phyloP scores from a whole-genome alignment of 2,113 vertebrate species.

The Mormyrus lacerda region DNA sequence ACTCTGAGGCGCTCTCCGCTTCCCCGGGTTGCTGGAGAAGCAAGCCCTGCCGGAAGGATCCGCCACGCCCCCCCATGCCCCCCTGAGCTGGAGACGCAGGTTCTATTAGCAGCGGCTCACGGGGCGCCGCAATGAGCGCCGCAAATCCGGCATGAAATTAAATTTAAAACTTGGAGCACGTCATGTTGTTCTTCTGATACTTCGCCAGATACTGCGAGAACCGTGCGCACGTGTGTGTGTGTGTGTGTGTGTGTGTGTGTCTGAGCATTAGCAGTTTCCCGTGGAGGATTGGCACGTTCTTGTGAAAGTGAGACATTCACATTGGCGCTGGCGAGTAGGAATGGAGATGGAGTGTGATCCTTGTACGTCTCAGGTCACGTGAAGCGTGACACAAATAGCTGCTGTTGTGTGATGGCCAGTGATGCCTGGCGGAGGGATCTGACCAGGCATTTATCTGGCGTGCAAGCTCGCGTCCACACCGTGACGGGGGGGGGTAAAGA shows the following conservation, averaged over 20 bases:
- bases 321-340: background rate
- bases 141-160: slow-evolving; percentile 71
- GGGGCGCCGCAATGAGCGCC: slow-evolving; percentile 65
- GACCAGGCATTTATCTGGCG: background rate
- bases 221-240: background rate
- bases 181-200: slow-evolving; percentile 28
- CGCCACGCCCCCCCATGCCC: background rate
- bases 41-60: background rate
- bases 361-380: background rate
- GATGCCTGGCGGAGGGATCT: background rate
- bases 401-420: background rate
- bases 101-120: slow-evolving; percentile 57
- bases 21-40: background rate
- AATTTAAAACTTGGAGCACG: slow-evolving; percentile 62
- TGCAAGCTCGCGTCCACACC: background rate
- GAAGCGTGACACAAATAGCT: background rate
- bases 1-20: no score
- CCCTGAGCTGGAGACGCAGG: slow-evolving; percentile 41
- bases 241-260: slow-evolving; percentile 9
- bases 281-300: background rate
- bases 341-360: background rate
- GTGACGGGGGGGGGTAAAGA: background rate
- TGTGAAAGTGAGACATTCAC: background rate
- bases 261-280: slow-evolving; percentile 3
- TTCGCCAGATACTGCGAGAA: slow-evolving; percentile 15